Base-by-base conservation (phyloP, 2,888 invertebrate genomes). In the Sarcophaga rosellei region DNA sequence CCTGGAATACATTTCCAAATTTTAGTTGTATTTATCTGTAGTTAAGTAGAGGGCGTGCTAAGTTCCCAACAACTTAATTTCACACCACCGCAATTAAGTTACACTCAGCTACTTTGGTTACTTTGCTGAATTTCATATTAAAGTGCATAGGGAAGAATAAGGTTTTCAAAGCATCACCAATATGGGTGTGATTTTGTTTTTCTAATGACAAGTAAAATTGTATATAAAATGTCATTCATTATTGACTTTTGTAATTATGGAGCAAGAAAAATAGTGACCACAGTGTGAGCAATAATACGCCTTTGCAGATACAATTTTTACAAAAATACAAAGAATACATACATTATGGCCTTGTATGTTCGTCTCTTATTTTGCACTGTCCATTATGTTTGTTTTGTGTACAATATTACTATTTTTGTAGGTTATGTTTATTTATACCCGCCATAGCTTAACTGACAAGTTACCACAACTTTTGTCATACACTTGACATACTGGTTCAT, bases 381-480 rank as follows among this genome's bases (percentile, higher is more conserved):
- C 25, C 25, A 25, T 4, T 25, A 25, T 25, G 3, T 25, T 25
- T 25, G 25, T 25, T 25, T 25, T 25, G 25, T 47, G 4, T 4
- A 25, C 25, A 25, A 25, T 47, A 15, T 47, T 12, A 47, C 10
- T 47, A 47, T 20, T 20, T 0, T n/a, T 17, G 1, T 59, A 8
- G 17, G 20, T 25, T 25, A 25, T 25, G n/a, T 25, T 25, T 25
- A 25, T 25, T 25, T 25, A 4, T 25, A 25, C 25, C 25, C 25
- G 25, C 6, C 25, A 8, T 17, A n/a, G 59, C 66, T 76, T 66
- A 66, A 77, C 63, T 81, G 77, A 77, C 81, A 81, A 77, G 68
- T 76, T 73, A 81, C 84, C 77, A 65, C 73, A 81, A 47, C 57
- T 85, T 85, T 81, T 81, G 65, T 85, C 74, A 85, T 68, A 77